Percentiles rank a stretch among this genome's conserved stretches.
These are phyloP conservation scores for Noctua fimbriata DNA, from an alignment of 2,888 invertebrate genomes.

Conservation along the genomic window DNA sequence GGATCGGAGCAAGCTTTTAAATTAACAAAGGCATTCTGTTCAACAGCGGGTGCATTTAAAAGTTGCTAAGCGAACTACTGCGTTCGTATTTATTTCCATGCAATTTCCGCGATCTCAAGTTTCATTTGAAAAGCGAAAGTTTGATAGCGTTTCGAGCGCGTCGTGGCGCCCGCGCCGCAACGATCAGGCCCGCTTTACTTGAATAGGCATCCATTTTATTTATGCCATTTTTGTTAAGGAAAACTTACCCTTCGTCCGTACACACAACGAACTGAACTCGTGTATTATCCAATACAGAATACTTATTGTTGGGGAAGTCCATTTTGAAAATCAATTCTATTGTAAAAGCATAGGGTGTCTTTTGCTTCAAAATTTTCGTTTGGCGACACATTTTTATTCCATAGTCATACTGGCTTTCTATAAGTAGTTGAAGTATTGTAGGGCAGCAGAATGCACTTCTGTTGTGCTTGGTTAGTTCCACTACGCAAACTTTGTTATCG, in stretches of 20 bases:
- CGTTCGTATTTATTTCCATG: slow-evolving; percentile 84
- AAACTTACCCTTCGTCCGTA: slow-evolving; percentile 63
- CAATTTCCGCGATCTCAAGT: slow-evolving; percentile 83
- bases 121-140: slow-evolving; percentile 84
- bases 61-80: slow-evolving; percentile 81
- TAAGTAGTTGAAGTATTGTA: slow-evolving; percentile 61
- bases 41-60: slow-evolving; percentile 80
- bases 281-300: slow-evolving; percentile 49
- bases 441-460: slow-evolving; percentile 57
- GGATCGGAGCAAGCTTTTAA: slow-evolving; percentile 79
- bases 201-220: slow-evolving; percentile 72
- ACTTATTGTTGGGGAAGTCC: slow-evolving; percentile 14
- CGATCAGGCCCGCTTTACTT: slow-evolving; percentile 67
- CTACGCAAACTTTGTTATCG: slow-evolving; percentile 47
- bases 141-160: slow-evolving; percentile 74
- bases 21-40: slow-evolving; percentile 85
- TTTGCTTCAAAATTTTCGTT: slow-evolving; percentile 4
- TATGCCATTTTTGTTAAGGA: slow-evolving; percentile 69
- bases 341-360: slow-evolving; percentile 14
- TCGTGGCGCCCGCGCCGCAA: slow-evolving; percentile 67
- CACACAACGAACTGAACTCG: slow-evolving; percentile 45
- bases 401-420: slow-evolving; percentile 63
- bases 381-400: slow-evolving; percentile 64
- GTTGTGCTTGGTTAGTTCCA: slow-evolving; percentile 55
- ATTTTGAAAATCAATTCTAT: slow-evolving; percentile 34